Percentiles rank a stretch among this genome's conserved stretches.
Conservation (phyloP, 2,113 vertebrate species). For the Rallus limicola region DNA sequence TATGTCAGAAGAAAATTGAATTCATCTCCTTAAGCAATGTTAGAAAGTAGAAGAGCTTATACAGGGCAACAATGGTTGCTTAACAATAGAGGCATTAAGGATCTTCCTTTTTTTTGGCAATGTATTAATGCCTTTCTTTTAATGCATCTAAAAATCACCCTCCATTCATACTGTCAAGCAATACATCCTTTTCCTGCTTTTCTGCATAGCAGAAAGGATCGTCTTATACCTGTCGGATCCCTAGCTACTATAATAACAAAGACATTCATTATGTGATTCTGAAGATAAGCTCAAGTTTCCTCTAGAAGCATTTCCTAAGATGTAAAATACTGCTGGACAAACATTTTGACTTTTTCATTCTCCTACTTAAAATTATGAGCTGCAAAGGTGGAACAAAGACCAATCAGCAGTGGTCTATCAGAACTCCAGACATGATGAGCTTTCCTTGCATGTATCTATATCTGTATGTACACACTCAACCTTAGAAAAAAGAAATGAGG, state of each 20-base stretch:
- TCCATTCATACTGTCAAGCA: constrained; percentile 8
- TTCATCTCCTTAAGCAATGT: constrained; percentile 5
- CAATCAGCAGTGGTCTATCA: background rate
- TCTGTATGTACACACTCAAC: background rate
- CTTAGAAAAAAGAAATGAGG: background rate
- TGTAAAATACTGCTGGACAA: background rate
- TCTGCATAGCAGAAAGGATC: background rate
- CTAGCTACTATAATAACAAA: background rate
- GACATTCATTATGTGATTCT: background rate
- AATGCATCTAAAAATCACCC: constrained; percentile 32
- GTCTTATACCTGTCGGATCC: background rate
- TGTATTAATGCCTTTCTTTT: background rate
- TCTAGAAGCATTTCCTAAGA: background rate
- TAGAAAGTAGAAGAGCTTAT: background rate
- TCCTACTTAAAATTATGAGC: background rate
- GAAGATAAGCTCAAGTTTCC: background rate
- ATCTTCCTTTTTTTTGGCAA: background rate
- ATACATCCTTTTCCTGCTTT: background rate
- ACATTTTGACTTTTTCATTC: background rate
- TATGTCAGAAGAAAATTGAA: constrained; percentile 11
- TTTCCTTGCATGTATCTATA: background rate
- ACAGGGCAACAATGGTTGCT: background rate
- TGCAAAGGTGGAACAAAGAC: background rate
- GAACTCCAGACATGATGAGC: background rate
- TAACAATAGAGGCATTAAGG: constrained; percentile 29